These are phyloP conservation scores for Papilio xuthus DNA, from an alignment of 1,140 invertebrate species.

Conservation along the genomic window DNA sequence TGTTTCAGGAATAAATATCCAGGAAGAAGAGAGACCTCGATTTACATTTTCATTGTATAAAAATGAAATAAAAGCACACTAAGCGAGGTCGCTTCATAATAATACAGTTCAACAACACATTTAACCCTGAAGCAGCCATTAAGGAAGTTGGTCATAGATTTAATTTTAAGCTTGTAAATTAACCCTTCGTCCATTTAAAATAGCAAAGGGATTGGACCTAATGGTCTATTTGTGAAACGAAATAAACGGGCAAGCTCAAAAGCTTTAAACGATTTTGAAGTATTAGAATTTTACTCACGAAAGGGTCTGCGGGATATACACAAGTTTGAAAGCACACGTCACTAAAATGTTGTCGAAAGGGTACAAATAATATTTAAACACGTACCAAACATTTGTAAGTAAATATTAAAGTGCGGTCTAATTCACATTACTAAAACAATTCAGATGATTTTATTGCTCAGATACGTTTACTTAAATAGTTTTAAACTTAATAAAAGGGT, in stretches of 20 bases:
- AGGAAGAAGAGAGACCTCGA: not conserved
- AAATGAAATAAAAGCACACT: constrained; percentile 47
- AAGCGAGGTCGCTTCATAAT: constrained; percentile 66
- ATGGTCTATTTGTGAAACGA: constrained; percentile 80
- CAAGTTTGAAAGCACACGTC: constrained; percentile 36
- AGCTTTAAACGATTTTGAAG: constrained; percentile 78
- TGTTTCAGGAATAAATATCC: not conserved
- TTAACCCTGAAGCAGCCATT: constrained; percentile 75
- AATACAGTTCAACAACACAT: constrained; percentile 76
- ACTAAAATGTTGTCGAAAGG: constrained; percentile 30
- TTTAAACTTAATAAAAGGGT: not conserved
- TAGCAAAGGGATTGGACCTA: constrained; percentile 80
- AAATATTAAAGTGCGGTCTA: not conserved
- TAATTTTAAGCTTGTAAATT: constrained; percentile 81
- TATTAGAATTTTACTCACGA: constrained; percentile 69
- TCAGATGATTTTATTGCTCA: not conserved
- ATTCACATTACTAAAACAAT: not conserved
- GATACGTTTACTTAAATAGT: not conserved
- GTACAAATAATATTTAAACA: constrained; percentile 35
- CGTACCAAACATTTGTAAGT: constrained; percentile 24
- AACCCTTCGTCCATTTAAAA: constrained; percentile 81
- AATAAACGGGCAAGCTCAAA: constrained; percentile 75
- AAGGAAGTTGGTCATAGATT: constrained; percentile 79
- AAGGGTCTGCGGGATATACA: constrained; percentile 32
- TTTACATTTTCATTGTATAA: constrained; percentile 16